Conservation (phyloP, 2,113 vertebrate species). For the Sinosuthora webbiana region DNA sequence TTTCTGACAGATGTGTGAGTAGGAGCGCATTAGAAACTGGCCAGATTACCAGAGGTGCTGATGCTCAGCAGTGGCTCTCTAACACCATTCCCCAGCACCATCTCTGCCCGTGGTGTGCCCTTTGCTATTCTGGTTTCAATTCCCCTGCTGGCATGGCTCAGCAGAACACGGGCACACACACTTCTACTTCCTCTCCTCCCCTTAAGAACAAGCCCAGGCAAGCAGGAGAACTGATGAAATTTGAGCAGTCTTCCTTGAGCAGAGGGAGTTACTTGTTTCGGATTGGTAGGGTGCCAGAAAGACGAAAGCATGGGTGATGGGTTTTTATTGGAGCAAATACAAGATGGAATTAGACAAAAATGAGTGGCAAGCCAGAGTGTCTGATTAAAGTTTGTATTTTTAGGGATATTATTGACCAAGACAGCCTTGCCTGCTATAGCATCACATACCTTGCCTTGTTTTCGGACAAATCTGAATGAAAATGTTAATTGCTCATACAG, state of each 20-base stretch:
- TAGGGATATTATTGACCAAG: not conserved
- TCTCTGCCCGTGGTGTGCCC: accelerated
- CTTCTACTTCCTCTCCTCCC: not conserved
- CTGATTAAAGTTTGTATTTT: not conserved
- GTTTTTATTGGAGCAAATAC: not conserved
- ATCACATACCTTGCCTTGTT: not conserved
- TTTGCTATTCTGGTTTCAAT: not conserved
- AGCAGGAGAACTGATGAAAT: not conserved
- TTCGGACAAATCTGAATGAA: not conserved
- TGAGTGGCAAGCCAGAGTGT: not conserved
- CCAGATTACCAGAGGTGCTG: not conserved
- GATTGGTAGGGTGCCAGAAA: not conserved
- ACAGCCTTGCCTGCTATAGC: not conserved
- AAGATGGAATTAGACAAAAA: not conserved
- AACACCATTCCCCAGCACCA: not conserved
- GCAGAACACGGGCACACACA: accelerated
- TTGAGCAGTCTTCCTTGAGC: not conserved
- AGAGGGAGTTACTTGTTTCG: not conserved
- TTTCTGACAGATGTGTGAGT: not conserved
- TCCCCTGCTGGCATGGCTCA: not conserved
- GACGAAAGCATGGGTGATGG: not conserved
- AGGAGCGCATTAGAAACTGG: not conserved
- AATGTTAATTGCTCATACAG: not conserved
- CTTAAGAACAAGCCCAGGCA: not conserved
- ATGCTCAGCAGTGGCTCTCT: not conserved